These are phyloP conservation scores for Digitonthophagus gazella DNA, from an alignment of 2,888 invertebrate genomes.

Conservation along the genomic window DNA sequence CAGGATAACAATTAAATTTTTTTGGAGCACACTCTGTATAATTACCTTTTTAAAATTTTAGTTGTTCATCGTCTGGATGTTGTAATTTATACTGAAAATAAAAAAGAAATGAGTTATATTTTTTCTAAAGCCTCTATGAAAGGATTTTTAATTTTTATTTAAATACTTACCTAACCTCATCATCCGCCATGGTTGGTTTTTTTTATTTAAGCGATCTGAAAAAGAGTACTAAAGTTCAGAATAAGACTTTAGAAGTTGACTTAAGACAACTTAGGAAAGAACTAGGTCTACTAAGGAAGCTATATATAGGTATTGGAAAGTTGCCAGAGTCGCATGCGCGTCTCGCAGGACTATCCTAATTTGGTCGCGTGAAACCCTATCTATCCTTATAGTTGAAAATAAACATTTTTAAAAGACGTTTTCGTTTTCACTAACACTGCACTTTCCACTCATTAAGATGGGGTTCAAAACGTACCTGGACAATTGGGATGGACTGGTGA, in stretches of 20 bases:
- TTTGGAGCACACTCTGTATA: constrained; percentile 25
- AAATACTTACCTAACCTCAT: constrained; percentile 86
- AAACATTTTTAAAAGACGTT: too few species aligned
- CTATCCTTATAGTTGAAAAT: not conserved
- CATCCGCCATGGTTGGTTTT: constrained; percentile 81
- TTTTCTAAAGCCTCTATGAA: not conserved
- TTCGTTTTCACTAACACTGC: too few species aligned
- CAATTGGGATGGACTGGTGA: constrained; percentile 47
- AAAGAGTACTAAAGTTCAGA: constrained; percentile 39
- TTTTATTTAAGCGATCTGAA: constrained; percentile 60
- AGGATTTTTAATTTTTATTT: constrained; percentile 12
- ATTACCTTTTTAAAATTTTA: constrained; percentile 26
- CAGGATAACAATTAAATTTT: not conserved
- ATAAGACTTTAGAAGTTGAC: constrained; percentile 9
- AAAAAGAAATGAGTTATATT: not conserved
- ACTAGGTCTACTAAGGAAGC: constrained; percentile 10
- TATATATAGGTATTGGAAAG: not conserved
- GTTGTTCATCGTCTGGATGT: not conserved
- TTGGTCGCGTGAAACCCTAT: not conserved
- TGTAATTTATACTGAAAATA: not conserved
- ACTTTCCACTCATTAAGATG: not conserved
- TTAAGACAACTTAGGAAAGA: constrained; percentile 11
- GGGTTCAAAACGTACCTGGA: constrained; percentile 46
- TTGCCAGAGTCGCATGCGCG: constrained; percentile 1
- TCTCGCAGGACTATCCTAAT: constrained; percentile 5